A percentile compares a stretch with the other conserved stretches of the same genome.
phyloP scores from a whole-genome alignment of 2,888 invertebrate species.

The Boloria euphrosyne region DNA sequence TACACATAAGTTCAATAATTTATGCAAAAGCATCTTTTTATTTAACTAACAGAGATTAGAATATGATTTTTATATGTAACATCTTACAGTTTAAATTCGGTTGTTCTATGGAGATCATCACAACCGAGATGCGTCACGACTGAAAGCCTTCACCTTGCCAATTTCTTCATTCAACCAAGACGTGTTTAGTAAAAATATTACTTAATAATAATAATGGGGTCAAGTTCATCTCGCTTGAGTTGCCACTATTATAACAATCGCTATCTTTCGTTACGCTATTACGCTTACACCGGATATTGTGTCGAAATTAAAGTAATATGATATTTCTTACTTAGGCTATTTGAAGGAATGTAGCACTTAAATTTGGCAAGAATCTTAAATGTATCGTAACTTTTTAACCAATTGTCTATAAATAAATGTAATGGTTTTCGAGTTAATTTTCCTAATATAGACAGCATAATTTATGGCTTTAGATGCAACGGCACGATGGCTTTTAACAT shows the following conservation, averaged over 20 bases:
- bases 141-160: conserved; percentile 53
- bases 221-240: conserved; percentile 55
- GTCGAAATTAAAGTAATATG: conserved; percentile 28
- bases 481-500: too few species aligned
- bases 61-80: too few species aligned
- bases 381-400: not conserved
- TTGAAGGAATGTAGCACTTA: conserved; percentile 7
- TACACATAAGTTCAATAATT: too few species aligned
- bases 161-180: conserved; percentile 46
- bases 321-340: conserved; percentile 9
- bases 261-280: conserved; percentile 33
- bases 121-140: conserved; percentile 20
- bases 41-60: too few species aligned
- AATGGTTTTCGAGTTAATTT: too few species aligned
- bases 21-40: too few species aligned
- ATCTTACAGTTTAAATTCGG: not conserved
- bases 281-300: conserved; percentile 33
- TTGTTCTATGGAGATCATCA: conserved; percentile 5
- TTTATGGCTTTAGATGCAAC: too few species aligned
- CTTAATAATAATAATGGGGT: conserved; percentile 53
- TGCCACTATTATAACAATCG: conserved; percentile 35
- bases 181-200: conserved; percentile 50
- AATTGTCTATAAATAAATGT: too few species aligned
- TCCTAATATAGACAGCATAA: too few species aligned
- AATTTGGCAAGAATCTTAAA: not conserved